phyloP scores from a whole-genome alignment of 2,797 vertebrate species.

The Lophius americanus region DNA sequence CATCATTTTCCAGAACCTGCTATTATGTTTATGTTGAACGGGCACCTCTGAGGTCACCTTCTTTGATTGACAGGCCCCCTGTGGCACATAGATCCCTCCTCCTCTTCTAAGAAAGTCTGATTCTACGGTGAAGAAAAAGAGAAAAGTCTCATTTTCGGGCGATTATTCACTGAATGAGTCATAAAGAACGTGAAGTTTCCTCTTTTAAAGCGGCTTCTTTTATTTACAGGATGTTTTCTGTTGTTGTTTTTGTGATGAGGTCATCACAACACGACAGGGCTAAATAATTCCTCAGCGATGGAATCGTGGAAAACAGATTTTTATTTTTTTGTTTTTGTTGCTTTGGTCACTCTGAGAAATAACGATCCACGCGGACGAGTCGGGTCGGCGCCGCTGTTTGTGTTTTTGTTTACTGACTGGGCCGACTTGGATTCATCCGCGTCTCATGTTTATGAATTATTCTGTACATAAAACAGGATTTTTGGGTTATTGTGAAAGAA shows the following conservation, averaged over 20 bases:
- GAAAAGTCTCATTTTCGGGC: too few relatives aligned
- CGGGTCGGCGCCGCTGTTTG: background rate
- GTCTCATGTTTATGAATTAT: background rate
- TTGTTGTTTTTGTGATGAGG: background rate
- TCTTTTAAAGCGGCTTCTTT: background rate
- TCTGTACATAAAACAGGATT: slow-evolving; percentile 33
- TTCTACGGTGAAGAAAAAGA: too few relatives aligned
- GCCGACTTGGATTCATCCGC: background rate
- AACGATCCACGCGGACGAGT: background rate
- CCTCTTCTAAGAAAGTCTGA: too few relatives aligned
- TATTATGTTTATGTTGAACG: too few relatives aligned
- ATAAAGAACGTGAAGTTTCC: background rate
- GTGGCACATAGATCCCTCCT: too few relatives aligned
- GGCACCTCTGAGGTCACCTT: too few relatives aligned
- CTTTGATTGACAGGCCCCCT: too few relatives aligned
- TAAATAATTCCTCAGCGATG: too few relatives aligned
- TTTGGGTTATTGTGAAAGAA: slow-evolving; percentile 29
- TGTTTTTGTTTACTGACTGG: slow-evolving; percentile 15
- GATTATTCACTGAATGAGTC: too few relatives aligned
- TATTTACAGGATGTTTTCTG: background rate
- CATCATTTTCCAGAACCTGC: too few relatives aligned
- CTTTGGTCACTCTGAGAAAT: slow-evolving; percentile 23
- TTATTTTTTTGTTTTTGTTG: background rate
- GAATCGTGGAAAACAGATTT: too few relatives aligned
- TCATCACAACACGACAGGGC: background rate